These are phyloP conservation scores for Oscarella lobularis DNA, from an alignment of 37 sponge, comb jelly and placozoan species.

Conservation along the genomic window DNA sequence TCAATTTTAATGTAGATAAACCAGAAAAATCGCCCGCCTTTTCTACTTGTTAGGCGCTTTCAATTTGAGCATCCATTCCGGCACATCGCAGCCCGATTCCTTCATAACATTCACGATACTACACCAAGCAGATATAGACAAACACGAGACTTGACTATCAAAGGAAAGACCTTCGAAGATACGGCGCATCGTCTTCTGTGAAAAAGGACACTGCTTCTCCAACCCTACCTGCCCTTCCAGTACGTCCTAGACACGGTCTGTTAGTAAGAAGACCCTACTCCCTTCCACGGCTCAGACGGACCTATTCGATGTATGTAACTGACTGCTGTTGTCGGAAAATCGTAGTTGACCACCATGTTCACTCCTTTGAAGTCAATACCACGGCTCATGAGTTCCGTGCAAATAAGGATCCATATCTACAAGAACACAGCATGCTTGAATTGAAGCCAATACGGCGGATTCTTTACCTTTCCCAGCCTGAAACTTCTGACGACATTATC, in stretches of 20 bases:
- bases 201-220: constrained; percentile 91
- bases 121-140: neutral
- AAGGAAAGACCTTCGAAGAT: constrained; percentile 54
- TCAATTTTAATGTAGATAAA: no score
- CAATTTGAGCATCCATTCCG: constrained; percentile 82
- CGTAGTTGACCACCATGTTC: constrained; percentile 89
- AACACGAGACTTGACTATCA: neutral
- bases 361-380: constrained; percentile 98
- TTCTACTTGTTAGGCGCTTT: constrained; percentile 74
- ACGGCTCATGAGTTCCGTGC: constrained; percentile 81
- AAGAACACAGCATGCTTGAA: constrained; percentile 8
- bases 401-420: constrained; percentile 37
- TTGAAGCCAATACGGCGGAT: neutral
- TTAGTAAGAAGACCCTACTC: neutral
- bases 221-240: constrained; percentile 84
- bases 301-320: constrained; percentile 96
- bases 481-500: constrained; percentile 82
- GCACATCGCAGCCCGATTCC: constrained; percentile 77
- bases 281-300: constrained; percentile 8
- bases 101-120: constrained; percentile 86
- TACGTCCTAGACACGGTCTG: constrained; percentile 69
- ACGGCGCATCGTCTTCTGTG: constrained; percentile 71
- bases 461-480: constrained; percentile 71
- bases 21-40: neutral
- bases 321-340: constrained; percentile 80